A percentile compares a stretch with the other conserved stretches of the same genome.
These are phyloP conservation scores for Maccullochella peelii DNA, from an alignment of 2,113 vertebrate species.

Conservation along the genomic window DNA sequence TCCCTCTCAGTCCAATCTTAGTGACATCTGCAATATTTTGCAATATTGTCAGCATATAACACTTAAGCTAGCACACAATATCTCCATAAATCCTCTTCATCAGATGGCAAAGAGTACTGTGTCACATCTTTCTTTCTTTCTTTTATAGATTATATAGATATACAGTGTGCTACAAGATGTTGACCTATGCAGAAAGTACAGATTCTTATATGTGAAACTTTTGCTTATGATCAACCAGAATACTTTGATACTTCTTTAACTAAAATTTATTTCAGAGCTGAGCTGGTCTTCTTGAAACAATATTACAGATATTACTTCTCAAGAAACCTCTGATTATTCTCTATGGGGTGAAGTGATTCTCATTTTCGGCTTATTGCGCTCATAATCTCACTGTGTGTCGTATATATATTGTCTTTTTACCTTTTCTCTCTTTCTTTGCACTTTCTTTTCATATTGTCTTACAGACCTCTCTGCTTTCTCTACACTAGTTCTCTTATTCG, in stretches of 20 bases:
- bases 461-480: constrained; percentile 68
- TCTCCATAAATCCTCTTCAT: constrained; percentile 61
- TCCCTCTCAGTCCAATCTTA: constrained; percentile 45
- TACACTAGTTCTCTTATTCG: constrained; percentile 70
- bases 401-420: constrained; percentile 85
- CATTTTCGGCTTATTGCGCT: constrained; percentile 80
- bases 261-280: constrained; percentile 65
- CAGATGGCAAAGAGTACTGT: neutral
- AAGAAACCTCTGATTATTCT: constrained; percentile 82
- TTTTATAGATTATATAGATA: neutral
- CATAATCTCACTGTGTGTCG: constrained; percentile 79
- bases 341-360: constrained; percentile 78
- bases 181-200: neutral
- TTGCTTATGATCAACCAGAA: constrained; percentile 25
- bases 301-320: constrained; percentile 82
- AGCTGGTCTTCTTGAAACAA: constrained; percentile 76
- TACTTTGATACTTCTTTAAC: constrained; percentile 49
- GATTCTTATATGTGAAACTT: constrained; percentile 43
- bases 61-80: constrained; percentile 59
- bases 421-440: constrained; percentile 73
- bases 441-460: constrained; percentile 78
- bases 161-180: neutral
- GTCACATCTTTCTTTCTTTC: neutral
- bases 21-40: constrained; percentile 64
- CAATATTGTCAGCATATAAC: constrained; percentile 68